Base-by-base conservation (phyloP, 2,888 invertebrate genomes). In the Lasioglossum villosulum region DNA sequence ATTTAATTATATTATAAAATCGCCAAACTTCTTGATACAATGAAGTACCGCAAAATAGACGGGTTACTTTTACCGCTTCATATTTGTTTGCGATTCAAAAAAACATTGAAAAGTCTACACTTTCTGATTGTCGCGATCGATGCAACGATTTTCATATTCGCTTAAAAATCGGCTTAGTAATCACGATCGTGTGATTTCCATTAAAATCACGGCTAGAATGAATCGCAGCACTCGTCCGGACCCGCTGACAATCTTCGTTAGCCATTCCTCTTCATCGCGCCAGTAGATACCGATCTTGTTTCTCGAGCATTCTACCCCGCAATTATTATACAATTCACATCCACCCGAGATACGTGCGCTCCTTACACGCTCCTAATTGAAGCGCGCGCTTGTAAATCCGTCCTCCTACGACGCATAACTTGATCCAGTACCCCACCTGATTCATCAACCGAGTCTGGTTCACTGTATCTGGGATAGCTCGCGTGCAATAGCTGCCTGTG, bases 381-480 rank as follows among this genome's bases (percentile, higher is more conserved):
- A 30, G 59, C 59, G 66, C 66, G 34, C 16, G 66, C 66, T 66
- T 66, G 66, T 66, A 66, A 66, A 66, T 66, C 66, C 34, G 66
- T 34, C 30, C 66, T 66, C 30, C 66, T 34, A 34, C 66, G 66
- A 66, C 66, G 66, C 66, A 66, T 66, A 66, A 66, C 66, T 66
- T 66, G 66, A 66, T 66, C 66, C 66, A 66, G 66, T 66, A 66
- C 66, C 66, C 66, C 30, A 66, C 66, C 66, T 66, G 66, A 66
- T 34, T 66, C 34, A 34, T 66, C 19, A 34, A 34, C 19, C 66
- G 66, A 66, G 66, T 16, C 66, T 66, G 66, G 59, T 59, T 59
- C 59, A 59, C 27, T 27, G 27, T 59, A 59, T 59, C 27, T 59
- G 27, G 59, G 27, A 59, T 59, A 59, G 59, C 27, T 59, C 59